Conservation (phyloP, 1,140 invertebrate species). For the Acyrthosiphon pisum region DNA sequence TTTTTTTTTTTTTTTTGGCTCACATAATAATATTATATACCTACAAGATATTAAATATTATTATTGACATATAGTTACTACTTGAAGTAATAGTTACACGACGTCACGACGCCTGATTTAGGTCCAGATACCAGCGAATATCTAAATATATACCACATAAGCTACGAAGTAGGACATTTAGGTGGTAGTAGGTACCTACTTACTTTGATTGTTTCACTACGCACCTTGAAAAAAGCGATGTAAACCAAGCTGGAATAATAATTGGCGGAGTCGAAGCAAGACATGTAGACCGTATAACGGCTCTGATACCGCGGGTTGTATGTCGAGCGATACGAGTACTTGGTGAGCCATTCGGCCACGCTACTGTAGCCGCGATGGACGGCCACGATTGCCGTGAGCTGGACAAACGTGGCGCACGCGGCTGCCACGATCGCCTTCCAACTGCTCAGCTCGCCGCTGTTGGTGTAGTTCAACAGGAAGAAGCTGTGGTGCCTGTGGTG, state of each 20-base stretch:
- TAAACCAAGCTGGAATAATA: constrained; percentile 96
- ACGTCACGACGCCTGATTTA: no score
- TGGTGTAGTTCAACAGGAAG: constrained; percentile 45
- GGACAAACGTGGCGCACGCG: constrained; percentile 10
- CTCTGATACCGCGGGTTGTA: constrained; percentile 78
- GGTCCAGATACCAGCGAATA: no score
- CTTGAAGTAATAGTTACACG: no score
- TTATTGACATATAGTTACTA: no score
- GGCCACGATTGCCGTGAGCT: constrained; percentile 37
- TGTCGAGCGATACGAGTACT: neutral
- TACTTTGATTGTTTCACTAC: neutral
- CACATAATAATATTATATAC: no score
- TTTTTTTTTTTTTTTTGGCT: no score
- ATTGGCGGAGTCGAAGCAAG: constrained; percentile 96
- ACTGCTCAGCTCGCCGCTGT: constrained; percentile 34
- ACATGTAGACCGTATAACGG: constrained; percentile 96
- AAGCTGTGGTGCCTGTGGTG: neutral
- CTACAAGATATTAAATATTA: no score
- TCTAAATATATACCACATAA: neutral
- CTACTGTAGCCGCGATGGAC: constrained; percentile 23
- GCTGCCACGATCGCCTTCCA: constrained; percentile 37
- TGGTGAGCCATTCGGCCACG: constrained; percentile 39
- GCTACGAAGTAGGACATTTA: neutral
- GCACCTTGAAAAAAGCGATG: constrained; percentile 96
- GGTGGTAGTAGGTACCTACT: no score